Evolutionary conservation across 1,140 invertebrate genomes (phyloP).

Genomic region (Diorhabda sublineata): DNA sequence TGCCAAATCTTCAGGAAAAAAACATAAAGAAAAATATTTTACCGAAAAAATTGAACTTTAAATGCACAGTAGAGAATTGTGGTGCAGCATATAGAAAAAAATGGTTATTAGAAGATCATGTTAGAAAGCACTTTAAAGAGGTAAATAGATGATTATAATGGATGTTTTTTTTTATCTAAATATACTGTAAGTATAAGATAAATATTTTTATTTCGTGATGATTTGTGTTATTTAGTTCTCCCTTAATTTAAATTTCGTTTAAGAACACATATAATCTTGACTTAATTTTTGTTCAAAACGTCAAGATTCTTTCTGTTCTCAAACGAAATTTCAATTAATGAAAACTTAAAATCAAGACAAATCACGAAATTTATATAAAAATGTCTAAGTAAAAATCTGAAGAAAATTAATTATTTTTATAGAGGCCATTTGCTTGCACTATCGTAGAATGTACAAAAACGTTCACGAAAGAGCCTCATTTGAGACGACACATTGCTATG

Average conservation of each 20-base stretch:
- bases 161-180: background rate
- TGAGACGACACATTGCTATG: constrained; percentile 48
- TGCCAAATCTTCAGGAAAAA: too few relatives aligned
- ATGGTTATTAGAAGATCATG: constrained; percentile 48
- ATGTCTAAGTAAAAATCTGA: background rate
- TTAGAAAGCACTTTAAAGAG: constrained; percentile 47
- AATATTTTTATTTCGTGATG: background rate
- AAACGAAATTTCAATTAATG: background rate
- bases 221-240: background rate
- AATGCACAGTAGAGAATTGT: constrained; percentile 46
- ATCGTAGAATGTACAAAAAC: constrained; percentile 47
- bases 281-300: background rate
- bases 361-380: background rate
- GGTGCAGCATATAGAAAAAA: constrained; percentile 48
- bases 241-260: background rate
- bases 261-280: background rate
- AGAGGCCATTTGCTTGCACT: constrained; percentile 49
- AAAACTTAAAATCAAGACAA: background rate
- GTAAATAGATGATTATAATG: constrained; percentile 38
- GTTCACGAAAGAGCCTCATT: constrained; percentile 51
- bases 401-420: constrained; percentile 25
- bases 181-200: background rate
- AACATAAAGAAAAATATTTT: background rate
- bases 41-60: background rate
- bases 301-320: background rate